These are phyloP conservation scores for Elysia chlorotica DNA, from an alignment of 1,140 invertebrate genomes.

Conservation along the genomic window DNA sequence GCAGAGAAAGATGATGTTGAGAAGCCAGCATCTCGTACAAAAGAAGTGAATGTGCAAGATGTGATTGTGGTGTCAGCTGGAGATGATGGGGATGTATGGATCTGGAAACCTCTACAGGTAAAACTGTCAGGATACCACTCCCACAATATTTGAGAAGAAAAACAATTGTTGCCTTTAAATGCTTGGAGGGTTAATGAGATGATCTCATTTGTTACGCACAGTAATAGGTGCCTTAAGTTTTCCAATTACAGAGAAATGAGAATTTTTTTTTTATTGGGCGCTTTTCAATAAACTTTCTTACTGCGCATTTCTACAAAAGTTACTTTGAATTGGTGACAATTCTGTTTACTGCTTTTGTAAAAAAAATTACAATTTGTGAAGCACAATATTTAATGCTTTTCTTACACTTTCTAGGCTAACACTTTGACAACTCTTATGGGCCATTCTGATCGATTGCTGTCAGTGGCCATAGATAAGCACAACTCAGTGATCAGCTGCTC, in stretches of 20 bases:
- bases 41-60: slow-evolving; percentile 12
- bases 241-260: background rate
- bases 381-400: background rate
- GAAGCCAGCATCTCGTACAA: background rate
- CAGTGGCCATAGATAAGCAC: slow-evolving; percentile 34
- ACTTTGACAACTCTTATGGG: slow-evolving; percentile 46
- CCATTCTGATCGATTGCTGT: slow-evolving; percentile 49
- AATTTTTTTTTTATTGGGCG: background rate
- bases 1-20: background rate
- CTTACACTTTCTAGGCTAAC: slow-evolving; percentile 41
- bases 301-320: background rate
- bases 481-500: slow-evolving; percentile 45
- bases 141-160: no score
- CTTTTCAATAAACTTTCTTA: background rate
- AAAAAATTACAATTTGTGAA: background rate
- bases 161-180: no score
- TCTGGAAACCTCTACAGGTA: slow-evolving; percentile 60
- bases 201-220: background rate
- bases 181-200: no score
- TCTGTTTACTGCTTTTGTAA: background rate
- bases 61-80: slow-evolving; percentile 55
- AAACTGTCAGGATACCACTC: no score
- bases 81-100: slow-evolving; percentile 54
- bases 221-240: background rate
- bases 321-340: background rate